Percentiles rank a stretch among this genome's conserved stretches.
These are phyloP conservation scores for Pristionchus entomophagus DNA, from an alignment of 2,888 invertebrate genomes.

Conservation along the genomic window DNA sequence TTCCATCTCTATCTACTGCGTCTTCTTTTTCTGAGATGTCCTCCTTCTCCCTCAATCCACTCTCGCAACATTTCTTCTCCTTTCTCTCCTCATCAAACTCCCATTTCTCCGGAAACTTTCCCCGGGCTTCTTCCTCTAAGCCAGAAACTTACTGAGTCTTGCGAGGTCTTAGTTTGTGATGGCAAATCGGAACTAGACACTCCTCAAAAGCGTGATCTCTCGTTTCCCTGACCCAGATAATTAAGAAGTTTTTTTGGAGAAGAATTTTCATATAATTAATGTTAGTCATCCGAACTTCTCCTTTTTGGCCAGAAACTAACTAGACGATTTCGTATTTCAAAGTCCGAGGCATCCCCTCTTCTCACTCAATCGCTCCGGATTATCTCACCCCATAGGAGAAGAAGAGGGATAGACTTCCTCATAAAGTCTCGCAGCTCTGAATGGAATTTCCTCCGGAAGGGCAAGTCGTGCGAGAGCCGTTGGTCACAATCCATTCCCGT, in stretches of 20 bases:
- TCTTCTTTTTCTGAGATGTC: not conserved
- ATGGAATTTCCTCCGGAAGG: constrained; percentile 7
- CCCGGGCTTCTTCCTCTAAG: too few species aligned
- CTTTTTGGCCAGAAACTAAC: not conserved
- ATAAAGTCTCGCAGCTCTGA: not conserved
- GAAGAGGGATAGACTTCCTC: not conserved
- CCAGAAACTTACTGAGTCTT: too few species aligned
- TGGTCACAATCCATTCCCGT: too few species aligned
- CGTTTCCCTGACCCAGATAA: too few species aligned
- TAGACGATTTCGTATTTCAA: not conserved
- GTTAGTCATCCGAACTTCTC: too few species aligned
- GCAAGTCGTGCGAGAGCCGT: not conserved
- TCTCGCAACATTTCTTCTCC: constrained; percentile 11
- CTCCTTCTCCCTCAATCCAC: not conserved
- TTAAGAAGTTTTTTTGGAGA: too few species aligned
- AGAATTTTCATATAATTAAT: too few species aligned
- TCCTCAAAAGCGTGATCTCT: too few species aligned
- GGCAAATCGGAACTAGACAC: too few species aligned
- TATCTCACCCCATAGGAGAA: not conserved
- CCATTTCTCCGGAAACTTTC: constrained; percentile 32
- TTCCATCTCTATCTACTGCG: not conserved
- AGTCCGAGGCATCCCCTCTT: not conserved
- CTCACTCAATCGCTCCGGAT: not conserved
- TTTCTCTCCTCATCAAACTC: constrained; percentile 23
- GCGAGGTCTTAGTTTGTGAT: too few species aligned